A percentile compares a stretch with the other conserved stretches of the same genome.
phyloP scores from a whole-genome alignment of 2,113 vertebrate species.

The Acanthochromis polyacanthus region DNA sequence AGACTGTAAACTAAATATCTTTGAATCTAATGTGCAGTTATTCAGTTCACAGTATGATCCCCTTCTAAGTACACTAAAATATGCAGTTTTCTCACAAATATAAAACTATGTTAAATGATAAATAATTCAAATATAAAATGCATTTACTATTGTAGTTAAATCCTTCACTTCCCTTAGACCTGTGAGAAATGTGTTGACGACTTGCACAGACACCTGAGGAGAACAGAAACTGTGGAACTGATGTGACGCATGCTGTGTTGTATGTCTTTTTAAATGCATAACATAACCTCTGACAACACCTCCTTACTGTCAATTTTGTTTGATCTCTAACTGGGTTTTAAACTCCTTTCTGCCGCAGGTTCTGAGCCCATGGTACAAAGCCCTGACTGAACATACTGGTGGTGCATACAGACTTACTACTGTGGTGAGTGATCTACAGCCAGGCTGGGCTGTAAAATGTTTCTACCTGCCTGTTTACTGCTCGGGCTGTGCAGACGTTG shows the following conservation, averaged over 20 bases:
- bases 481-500: not conserved
- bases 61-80: not conserved
- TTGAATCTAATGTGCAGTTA: too few relatives aligned
- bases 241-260: not conserved
- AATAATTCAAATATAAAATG: conserved; percentile 8
- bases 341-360: conserved; percentile 51
- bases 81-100: not conserved
- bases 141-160: not conserved
- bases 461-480: not conserved
- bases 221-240: too few relatives aligned
- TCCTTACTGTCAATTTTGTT: too few relatives aligned
- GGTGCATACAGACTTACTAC: conserved; percentile 69
- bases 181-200: not conserved
- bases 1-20: too few relatives aligned
- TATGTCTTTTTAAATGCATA: not conserved
- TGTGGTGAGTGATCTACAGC: conserved; percentile 69
- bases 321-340: not conserved
- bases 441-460: not conserved
- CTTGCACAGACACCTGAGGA: not conserved
- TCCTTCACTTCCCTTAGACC: not conserved
- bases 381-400: conserved; percentile 59
- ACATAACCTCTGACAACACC: too few relatives aligned
- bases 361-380: conserved; percentile 60
- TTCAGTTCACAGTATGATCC: too few relatives aligned
- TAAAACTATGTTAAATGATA: not conserved